These are phyloP conservation scores for Muntiacus reevesi DNA, from an alignment of 2,113 vertebrate genomes.

Conservation along the genomic window DNA sequence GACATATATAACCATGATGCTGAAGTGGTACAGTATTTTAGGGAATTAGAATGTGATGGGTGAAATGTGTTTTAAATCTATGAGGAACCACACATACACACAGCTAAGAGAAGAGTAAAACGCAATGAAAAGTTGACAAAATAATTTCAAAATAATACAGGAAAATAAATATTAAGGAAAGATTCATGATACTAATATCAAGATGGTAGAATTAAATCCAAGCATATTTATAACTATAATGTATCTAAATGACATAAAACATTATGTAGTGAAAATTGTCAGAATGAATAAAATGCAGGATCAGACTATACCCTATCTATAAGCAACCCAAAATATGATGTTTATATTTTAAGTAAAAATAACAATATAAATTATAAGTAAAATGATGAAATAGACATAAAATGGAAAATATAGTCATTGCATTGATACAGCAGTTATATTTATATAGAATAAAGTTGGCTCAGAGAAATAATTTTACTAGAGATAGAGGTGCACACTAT, in stretches of 20 bases:
- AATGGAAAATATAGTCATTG: neutral
- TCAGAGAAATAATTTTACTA: neutral
- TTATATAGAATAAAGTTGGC: neutral
- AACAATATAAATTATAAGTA: neutral
- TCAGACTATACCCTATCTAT: neutral
- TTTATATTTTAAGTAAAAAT: neutral
- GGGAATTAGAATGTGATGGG: neutral
- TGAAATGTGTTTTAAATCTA: neutral
- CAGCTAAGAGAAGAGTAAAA: neutral
- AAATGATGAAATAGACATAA: neutral
- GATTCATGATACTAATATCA: too few relatives aligned
- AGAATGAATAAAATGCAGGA: neutral
- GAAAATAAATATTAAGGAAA: neutral
- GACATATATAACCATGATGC: too few relatives aligned
- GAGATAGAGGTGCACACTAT: neutral
- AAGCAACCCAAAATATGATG: neutral
- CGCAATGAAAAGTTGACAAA: neutral
- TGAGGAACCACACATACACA: neutral
- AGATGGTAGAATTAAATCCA: neutral
- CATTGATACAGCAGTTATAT: neutral
- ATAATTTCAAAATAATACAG: neutral
- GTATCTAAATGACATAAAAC: neutral
- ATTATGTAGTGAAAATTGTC: neutral
- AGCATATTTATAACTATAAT: neutral
- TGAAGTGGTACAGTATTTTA: too few relatives aligned